Percentiles rank a stretch among this genome's conserved stretches.
Conservation (phyloP, 2,888 invertebrate genomes). For the Portevinia maculata region DNA sequence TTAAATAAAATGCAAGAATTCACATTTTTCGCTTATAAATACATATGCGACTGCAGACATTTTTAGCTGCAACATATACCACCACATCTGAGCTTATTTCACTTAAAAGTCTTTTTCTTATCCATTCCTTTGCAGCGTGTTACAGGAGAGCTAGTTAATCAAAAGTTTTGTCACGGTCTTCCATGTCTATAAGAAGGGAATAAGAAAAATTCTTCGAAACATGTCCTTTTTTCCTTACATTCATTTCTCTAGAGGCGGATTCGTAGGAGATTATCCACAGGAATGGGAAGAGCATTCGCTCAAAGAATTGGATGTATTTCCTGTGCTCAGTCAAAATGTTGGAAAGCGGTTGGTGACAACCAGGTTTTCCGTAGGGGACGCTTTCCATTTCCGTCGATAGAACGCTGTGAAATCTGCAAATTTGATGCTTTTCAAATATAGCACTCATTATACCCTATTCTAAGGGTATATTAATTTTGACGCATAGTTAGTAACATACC, state of each 20-base stretch:
- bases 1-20: slow-evolving; percentile 54
- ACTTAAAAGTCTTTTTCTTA: slow-evolving; percentile 34
- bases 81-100: slow-evolving; percentile 38
- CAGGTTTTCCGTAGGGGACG: no score
- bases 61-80: slow-evolving; percentile 40
- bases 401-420: no score
- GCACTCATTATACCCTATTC: no score
- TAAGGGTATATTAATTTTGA: no score
- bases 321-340: no score
- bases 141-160: slow-evolving; percentile 39
- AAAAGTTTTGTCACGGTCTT: slow-evolving; percentile 58
- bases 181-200: slow-evolving; percentile 15
- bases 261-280: slow-evolving; percentile 2
- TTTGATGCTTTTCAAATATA: no score
- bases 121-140: not conserved
- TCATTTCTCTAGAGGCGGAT: slow-evolving; percentile 3
- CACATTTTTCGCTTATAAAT: slow-evolving; percentile 45
- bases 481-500: no score
- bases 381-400: no score
- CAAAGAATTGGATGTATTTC: not conserved
- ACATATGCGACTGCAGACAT: slow-evolving; percentile 37
- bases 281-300: not conserved
- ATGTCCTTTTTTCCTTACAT: slow-evolving; percentile 11
- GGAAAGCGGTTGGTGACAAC: no score
- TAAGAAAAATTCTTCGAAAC: slow-evolving; percentile 39